These are phyloP conservation scores for Botia kubotai DNA, from an alignment of 2,797 vertebrate genomes.

Conservation along the genomic window DNA sequence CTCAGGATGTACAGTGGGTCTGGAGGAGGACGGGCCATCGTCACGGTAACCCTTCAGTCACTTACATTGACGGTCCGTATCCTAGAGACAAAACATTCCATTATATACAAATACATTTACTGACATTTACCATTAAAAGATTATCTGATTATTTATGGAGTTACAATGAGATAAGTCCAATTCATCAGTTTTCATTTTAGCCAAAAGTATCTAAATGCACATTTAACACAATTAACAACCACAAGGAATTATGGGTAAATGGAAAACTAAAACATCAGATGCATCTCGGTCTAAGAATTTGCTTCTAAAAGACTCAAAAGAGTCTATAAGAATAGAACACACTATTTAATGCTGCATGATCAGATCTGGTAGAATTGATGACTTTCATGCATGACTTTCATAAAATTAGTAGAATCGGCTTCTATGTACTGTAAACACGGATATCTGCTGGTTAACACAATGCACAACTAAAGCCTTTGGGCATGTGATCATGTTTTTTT, in stretches of 20 bases:
- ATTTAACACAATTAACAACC: not conserved
- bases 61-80: not conserved
- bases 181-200: too few species aligned
- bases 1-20: constrained; percentile 89
- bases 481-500: constrained; percentile 35
- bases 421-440: not conserved
- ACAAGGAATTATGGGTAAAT: not conserved
- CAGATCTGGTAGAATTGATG: not conserved
- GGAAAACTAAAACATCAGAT: not conserved
- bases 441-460: constrained; percentile 64
- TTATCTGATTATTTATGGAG: too few species aligned
- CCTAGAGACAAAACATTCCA: not conserved
- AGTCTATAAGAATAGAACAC: not conserved
- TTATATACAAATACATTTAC: not conserved
- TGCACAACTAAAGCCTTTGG: constrained; percentile 70
- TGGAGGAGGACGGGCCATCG: constrained; percentile 82
- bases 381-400: constrained; percentile 1
- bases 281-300: too few species aligned
- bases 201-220: too few species aligned
- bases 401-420: constrained; percentile 6
- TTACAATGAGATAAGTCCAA: too few species aligned
- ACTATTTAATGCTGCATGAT: not conserved
- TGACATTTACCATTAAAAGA: not conserved
- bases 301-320: not conserved
- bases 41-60: constrained; percentile 19